Evolutionary conservation across 2,797 vertebrate species (phyloP).

Genomic region (Botia kubotai): DNA sequence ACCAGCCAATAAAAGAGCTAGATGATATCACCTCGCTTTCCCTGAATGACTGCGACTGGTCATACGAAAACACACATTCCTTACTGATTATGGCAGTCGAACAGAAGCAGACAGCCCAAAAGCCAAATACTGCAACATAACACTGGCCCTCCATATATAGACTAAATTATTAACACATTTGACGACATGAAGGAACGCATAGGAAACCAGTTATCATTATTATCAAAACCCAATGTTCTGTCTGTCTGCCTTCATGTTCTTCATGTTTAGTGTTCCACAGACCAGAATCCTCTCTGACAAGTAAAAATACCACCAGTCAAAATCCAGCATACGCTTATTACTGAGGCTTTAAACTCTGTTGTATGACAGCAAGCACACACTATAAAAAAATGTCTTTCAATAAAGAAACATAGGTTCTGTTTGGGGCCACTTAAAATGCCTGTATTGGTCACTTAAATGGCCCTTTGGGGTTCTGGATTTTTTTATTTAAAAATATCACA

Average conservation of each 20-base stretch:
- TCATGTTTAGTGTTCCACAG: constrained; percentile 3
- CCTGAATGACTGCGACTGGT: constrained; percentile 8
- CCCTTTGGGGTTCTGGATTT: too few species aligned
- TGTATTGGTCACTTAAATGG: too few species aligned
- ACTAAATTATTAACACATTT: neutral
- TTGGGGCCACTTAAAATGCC: too few species aligned
- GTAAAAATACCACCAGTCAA: too few species aligned
- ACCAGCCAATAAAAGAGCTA: constrained; percentile 22
- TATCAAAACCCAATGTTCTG: neutral
- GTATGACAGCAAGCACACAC: too few species aligned
- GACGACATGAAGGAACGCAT: neutral
- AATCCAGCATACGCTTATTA: too few species aligned
- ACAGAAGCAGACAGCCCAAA: neutral
- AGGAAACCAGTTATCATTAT: neutral
- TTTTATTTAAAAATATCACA: too few species aligned
- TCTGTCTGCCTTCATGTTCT: neutral
- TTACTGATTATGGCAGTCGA: constrained; percentile 10
- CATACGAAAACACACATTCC: constrained; percentile 19
- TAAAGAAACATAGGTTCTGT: too few species aligned
- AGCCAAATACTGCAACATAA: constrained; percentile 14
- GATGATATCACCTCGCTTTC: constrained; percentile 21
- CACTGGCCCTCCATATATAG: constrained; percentile 21
- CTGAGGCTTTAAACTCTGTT: too few species aligned
- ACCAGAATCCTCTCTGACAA: too few species aligned
- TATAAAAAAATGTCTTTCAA: too few species aligned